Base-by-base conservation (phyloP, 2,113 vertebrate species). In the Plecturocebus donacophilus region DNA sequence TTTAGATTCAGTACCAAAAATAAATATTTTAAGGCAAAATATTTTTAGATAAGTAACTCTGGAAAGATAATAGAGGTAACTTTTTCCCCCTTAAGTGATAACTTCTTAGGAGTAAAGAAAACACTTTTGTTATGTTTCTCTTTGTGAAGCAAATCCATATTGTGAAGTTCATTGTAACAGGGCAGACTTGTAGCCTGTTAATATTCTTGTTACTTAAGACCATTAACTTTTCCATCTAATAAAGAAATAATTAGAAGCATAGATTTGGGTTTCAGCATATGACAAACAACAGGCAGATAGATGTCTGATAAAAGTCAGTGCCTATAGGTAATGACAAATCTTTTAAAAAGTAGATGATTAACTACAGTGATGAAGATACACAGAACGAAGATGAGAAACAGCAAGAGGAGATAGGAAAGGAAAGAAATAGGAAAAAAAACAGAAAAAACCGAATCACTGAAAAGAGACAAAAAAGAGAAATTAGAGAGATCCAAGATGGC, bases 41-140 rank as follows among this genome's bases (percentile, higher is more conserved):
- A 61, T 88, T 95, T 94, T 73, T 56, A 96, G 54, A 21, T 94
- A 86, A 91, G 27, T 91, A 90, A 94, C 96, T 93, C 70, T 84
- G 49, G 17, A 87, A 95, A 91, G 66, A 84, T 95, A 77, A 27
- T 82, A 61, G 40, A 95, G 56, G 16, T 40, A 70, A 38, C 17
- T 56, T 83, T 56, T 87, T 88, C 83, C 45, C 40, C 8, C 35
- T 10, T 10, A 45, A 64, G 7, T 1, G 1, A 12, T 87, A 66
- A 40, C 87, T 76, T 91, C 90, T 68, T 87, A 79, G 42, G 77
- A 85, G 12, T 89, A 49, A 93, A 91, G 52, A 75, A 87, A 87
- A 95, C 25, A 75, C 47, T 92, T 97, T 35, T 52, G 3, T 73
- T 73, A 45, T 83, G 21, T 95, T 92, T 49, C 14, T 84, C 3